phyloP scores from a whole-genome alignment of 1,140 invertebrate species.

The Pissodes strobi region DNA sequence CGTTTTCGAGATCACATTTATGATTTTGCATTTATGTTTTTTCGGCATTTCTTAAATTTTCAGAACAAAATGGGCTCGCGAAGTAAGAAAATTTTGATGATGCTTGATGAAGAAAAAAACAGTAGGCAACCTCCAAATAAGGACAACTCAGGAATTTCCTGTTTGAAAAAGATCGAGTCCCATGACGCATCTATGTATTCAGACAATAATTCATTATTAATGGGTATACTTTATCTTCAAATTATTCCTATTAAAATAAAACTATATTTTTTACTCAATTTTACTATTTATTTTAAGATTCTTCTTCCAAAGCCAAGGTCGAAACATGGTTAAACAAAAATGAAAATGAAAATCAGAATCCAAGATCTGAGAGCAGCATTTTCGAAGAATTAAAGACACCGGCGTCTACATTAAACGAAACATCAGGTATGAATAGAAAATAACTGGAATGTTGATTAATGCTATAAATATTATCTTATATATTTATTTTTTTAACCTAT shows the following conservation, averaged over 20 bases:
- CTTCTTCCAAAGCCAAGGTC: constrained; percentile 5
- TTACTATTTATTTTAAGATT: constrained; percentile 16
- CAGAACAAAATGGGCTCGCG: no score
- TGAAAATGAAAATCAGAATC: constrained; percentile 1
- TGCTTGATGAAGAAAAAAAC: neutral
- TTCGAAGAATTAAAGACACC: constrained; percentile 2
- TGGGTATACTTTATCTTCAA: constrained; percentile 3
- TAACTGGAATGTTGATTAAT: neutral
- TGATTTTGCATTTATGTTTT: no score
- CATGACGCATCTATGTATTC: neutral
- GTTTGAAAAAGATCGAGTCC: neutral
- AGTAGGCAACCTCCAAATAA: neutral
- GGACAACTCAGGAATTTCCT: neutral
- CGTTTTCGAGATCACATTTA: no score
- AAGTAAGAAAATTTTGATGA: no score
- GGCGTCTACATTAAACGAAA: no score
- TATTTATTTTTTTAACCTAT: no score
- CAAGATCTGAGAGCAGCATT: neutral
- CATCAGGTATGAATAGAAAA: no score
- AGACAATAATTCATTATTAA: neutral
- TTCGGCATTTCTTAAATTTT: no score
- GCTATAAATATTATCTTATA: no score
- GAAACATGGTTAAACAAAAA: constrained; percentile 10
- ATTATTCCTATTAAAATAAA: neutral
- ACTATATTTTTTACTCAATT: neutral